Conservation (phyloP, 2,888 invertebrate genomes). For the Oxystoma pomonae region DNA sequence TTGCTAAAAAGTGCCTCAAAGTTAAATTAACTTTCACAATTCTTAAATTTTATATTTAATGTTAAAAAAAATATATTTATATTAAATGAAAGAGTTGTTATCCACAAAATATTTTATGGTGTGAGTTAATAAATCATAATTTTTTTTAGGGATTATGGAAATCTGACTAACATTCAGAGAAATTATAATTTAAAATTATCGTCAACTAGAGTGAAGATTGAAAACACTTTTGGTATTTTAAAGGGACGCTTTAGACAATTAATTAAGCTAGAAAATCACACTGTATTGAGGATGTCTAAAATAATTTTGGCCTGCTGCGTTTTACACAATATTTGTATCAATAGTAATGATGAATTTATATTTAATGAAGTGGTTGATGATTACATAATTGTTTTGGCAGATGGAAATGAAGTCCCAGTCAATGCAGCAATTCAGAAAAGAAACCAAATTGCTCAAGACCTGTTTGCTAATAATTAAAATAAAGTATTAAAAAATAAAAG, state of each 20-base stretch:
- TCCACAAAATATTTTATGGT: background rate
- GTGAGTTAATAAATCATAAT: background rate
- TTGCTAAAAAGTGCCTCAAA: too few species aligned
- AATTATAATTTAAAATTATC: constrained; percentile 32
- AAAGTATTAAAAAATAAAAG: too few species aligned
- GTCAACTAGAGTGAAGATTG: constrained; percentile 33
- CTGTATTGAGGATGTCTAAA: constrained; percentile 24
- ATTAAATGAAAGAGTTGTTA: too few species aligned
- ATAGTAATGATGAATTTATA: constrained; percentile 22
- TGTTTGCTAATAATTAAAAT: too few species aligned
- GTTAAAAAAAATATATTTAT: too few species aligned
- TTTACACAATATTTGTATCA: constrained; percentile 33
- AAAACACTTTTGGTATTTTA: constrained; percentile 36
- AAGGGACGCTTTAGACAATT: constrained; percentile 31
- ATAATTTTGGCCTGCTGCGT: constrained; percentile 33
- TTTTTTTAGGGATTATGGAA: constrained; percentile 28
- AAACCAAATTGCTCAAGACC: background rate
- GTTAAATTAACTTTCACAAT: too few species aligned
- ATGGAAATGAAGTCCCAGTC: background rate
- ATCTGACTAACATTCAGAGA: constrained; percentile 28
- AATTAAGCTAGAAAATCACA: constrained; percentile 13
- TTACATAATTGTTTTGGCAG: background rate
- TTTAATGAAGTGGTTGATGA: background rate
- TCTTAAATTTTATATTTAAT: too few species aligned
- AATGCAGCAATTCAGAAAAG: background rate